phyloP scores from a whole-genome alignment of 1,140 invertebrate species.

The Bombus affinis region DNA sequence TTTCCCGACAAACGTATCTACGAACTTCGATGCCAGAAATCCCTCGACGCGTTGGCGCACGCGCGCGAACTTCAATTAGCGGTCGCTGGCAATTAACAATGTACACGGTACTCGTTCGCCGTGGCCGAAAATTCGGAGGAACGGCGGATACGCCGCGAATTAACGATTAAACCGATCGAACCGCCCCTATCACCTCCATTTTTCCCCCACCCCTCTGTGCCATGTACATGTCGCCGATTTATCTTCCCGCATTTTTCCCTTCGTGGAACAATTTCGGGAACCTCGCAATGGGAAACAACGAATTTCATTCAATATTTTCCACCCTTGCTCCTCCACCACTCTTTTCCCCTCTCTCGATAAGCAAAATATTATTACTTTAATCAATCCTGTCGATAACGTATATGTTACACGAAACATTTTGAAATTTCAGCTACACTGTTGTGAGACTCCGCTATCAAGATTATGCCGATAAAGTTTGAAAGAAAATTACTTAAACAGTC shows the following conservation, averaged over 20 bases:
- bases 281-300: not conserved
- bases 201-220: not conserved
- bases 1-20: not conserved
- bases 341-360: not conserved
- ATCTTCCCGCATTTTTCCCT: conserved; percentile 7
- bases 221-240: conserved; percentile 13
- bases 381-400: not conserved
- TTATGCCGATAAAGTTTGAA: no score
- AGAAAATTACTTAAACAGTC: no score
- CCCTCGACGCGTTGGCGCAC: not conserved
- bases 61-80: conserved; percentile 64
- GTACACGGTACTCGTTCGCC: conserved; percentile 56
- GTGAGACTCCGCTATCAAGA: no score
- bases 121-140: conserved; percentile 56
- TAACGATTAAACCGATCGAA: conserved; percentile 52
- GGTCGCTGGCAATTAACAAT: conserved; percentile 64
- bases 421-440: no score
- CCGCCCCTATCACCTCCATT: not conserved
- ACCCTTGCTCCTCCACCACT: not conserved
- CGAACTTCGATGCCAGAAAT: conserved; percentile 35
- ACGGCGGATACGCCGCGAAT: conserved; percentile 50
- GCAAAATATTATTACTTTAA: not conserved
- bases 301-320: not conserved
- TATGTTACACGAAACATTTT: no score
- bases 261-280: not conserved